These are phyloP conservation scores for Drosophila watanabei DNA, from an alignment of 1,140 invertebrate genomes.

Conservation along the genomic window DNA sequence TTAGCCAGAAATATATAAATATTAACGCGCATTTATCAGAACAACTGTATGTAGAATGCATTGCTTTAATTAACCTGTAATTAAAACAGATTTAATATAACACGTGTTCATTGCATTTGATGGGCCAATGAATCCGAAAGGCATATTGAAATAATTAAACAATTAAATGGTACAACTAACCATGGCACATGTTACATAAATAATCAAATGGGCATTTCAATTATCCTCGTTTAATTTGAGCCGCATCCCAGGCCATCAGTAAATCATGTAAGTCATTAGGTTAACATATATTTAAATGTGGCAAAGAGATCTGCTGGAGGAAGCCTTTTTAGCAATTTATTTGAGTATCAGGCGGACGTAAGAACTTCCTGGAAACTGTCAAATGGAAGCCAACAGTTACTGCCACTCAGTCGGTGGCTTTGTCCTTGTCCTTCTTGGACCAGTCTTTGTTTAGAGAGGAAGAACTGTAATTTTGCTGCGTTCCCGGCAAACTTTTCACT, in stretches of 20 bases:
- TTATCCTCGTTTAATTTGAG: slow-evolving; percentile 17
- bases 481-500: slow-evolving; percentile 47
- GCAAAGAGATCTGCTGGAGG: slow-evolving; percentile 1
- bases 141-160: slow-evolving; percentile 43
- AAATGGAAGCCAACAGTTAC: slow-evolving; percentile 38
- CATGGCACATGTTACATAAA: slow-evolving; percentile 24
- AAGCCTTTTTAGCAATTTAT: slow-evolving; percentile 28
- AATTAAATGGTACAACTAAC: slow-evolving; percentile 24
- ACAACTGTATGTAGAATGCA: slow-evolving; percentile 16
- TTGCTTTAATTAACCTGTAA: slow-evolving; percentile 62
- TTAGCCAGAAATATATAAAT: slow-evolving; percentile 20
- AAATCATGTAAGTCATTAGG: slow-evolving; percentile 19
- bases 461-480: slow-evolving; percentile 77
- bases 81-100: slow-evolving; percentile 51
- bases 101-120: slow-evolving; percentile 42
- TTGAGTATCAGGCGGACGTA: slow-evolving; percentile 20
- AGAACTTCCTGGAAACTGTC: slow-evolving; percentile 46
- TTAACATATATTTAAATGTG: background rate
- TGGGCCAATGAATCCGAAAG: slow-evolving; percentile 16
- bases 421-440: slow-evolving; percentile 30
- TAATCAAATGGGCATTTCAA: slow-evolving; percentile 44
- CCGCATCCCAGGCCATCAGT: slow-evolving; percentile 2
- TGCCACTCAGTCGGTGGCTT: slow-evolving; percentile 36
- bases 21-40: slow-evolving; percentile 4
- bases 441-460: slow-evolving; percentile 67